Evolutionary conservation across 2,113 vertebrate genomes (phyloP).

Genomic region (Dicentrarchus labrax): DNA sequence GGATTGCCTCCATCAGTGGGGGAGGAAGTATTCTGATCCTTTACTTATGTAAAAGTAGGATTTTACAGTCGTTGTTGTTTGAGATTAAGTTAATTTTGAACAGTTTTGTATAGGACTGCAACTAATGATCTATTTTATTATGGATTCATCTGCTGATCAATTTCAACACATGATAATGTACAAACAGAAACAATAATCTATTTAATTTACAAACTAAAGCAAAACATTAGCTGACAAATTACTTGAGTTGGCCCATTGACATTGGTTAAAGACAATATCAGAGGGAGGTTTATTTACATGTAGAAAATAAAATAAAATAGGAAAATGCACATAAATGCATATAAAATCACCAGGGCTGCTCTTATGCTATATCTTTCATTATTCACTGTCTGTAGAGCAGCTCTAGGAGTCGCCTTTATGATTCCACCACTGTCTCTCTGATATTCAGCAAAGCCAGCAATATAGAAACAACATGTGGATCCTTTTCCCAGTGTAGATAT

Average conservation of each 20-base stretch:
- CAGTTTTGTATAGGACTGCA: too few relatives aligned
- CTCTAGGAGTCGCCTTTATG: neutral
- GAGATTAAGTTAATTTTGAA: too few relatives aligned
- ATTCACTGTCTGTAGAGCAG: neutral
- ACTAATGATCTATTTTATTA: too few relatives aligned
- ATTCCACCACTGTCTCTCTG: neutral
- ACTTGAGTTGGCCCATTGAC: neutral
- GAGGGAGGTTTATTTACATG: conserved; percentile 5
- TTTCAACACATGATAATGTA: neutral
- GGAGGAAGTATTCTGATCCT: neutral
- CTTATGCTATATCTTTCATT: neutral
- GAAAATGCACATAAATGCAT: neutral
- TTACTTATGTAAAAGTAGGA: neutral
- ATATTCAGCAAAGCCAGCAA: neutral
- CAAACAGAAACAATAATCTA: neutral
- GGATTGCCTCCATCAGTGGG: neutral
- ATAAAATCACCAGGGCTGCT: neutral
- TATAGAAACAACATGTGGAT: neutral
- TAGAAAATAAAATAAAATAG: neutral
- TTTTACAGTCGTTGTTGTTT: neutral
- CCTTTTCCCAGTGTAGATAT: neutral
- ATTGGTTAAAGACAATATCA: neutral
- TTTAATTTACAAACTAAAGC: neutral
- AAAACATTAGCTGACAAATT: neutral
- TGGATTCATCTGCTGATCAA: too few relatives aligned